These are phyloP conservation scores for Oxytorus armatus DNA, from an alignment of 2,888 invertebrate species.

Conservation along the genomic window DNA sequence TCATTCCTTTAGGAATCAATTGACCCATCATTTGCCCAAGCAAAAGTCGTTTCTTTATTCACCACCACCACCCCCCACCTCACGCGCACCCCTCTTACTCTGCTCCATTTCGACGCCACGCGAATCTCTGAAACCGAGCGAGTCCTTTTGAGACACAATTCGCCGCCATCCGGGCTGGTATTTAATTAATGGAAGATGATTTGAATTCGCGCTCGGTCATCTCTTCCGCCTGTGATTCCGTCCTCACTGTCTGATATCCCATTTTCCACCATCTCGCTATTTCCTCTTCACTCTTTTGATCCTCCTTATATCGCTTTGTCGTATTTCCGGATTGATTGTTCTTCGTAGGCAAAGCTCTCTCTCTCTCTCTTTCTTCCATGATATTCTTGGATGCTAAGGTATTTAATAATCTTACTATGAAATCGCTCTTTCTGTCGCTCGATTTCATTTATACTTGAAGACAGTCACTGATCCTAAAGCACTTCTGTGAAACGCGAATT, in stretches of 20 bases:
- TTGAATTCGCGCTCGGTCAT: slow-evolving; percentile 55
- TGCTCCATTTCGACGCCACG: slow-evolving; percentile 1
- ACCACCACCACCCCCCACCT: too few species aligned
- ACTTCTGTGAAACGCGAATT: background rate
- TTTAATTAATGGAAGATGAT: slow-evolving; percentile 72
- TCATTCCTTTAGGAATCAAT: slow-evolving; percentile 33
- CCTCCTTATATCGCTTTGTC: slow-evolving; percentile 34
- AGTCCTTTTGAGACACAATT: slow-evolving; percentile 58
- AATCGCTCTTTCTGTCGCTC: slow-evolving; percentile 23
- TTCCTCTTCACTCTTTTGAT: slow-evolving; percentile 36
- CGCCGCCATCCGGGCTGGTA: slow-evolving; percentile 61
- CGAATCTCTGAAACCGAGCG: slow-evolving; percentile 16
- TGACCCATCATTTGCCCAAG: slow-evolving; percentile 31
- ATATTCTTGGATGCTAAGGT: slow-evolving; percentile 47
- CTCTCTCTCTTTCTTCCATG: background rate
- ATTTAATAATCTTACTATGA: slow-evolving; percentile 68
- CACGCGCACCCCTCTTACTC: background rate
- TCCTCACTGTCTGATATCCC: slow-evolving; percentile 34
- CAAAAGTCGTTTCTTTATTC: slow-evolving; percentile 3
- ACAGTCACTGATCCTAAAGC: background rate
- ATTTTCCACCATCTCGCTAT: slow-evolving; percentile 32
- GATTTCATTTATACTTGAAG: slow-evolving; percentile 8
- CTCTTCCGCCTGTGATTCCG: background rate
- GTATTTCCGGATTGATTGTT: slow-evolving; percentile 65
- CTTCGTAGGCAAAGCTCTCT: slow-evolving; percentile 25